A percentile compares a stretch with the other conserved stretches of the same genome.
Conservation (phyloP, 2,113 vertebrate genomes). For the Cochlearius cochlearius region DNA sequence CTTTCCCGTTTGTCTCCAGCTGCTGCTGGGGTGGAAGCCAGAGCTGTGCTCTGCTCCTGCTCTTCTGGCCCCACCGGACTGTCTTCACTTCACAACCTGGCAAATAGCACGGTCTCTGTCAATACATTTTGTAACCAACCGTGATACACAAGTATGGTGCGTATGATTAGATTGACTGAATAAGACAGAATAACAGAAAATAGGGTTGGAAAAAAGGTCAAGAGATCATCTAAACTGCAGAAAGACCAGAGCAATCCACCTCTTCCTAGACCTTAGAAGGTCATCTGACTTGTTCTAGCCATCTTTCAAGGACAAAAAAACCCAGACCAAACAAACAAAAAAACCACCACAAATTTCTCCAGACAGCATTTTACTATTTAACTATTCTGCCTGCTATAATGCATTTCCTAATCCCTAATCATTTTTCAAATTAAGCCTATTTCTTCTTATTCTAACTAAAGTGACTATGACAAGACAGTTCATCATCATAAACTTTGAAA, state of each 20-base stretch:
- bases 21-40: not conserved
- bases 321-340: no score
- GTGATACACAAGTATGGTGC: not conserved
- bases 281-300: not conserved
- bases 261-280: not conserved
- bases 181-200: not conserved
- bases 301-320: not conserved
- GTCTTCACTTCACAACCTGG: not conserved
- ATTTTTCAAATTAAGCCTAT: not conserved
- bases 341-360: not conserved
- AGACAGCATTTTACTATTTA: not conserved
- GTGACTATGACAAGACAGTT: slow-evolving; percentile 4
- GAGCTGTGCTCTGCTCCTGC: not conserved
- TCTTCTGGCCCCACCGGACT: not conserved
- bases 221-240: not conserved
- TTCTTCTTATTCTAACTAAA: not conserved
- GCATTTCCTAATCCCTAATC: not conserved
- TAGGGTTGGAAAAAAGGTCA: not conserved
- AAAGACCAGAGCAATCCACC: not conserved
- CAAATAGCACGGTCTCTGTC: not conserved
- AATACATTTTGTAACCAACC: not conserved
- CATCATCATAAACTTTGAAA: slow-evolving; percentile 10
- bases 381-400: not conserved
- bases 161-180: not conserved
- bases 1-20: not conserved